Evolutionary conservation across 1,140 invertebrate genomes (phyloP).

Genomic region (Calliphora vicina): DNA sequence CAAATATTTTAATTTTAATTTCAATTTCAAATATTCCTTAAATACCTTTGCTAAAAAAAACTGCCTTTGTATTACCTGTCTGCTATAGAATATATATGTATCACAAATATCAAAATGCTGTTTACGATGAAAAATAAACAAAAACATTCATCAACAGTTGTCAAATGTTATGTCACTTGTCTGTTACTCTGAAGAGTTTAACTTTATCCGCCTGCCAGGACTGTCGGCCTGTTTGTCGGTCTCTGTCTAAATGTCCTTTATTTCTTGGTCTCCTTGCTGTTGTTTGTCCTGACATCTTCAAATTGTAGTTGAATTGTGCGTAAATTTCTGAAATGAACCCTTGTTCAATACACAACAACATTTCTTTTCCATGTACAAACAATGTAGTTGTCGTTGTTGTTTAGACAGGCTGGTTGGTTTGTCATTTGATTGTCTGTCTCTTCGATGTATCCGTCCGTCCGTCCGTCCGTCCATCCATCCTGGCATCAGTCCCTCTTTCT

Average conservation of each 20-base stretch:
- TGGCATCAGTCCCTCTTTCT: neutral
- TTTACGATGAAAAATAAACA: too few relatives aligned
- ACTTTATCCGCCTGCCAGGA: neutral
- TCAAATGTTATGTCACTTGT: slow-evolving; percentile 27
- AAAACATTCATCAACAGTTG: slow-evolving; percentile 31
- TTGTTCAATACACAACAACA: neutral
- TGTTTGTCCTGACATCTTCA: neutral
- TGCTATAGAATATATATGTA: too few relatives aligned
- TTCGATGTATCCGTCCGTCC: neutral
- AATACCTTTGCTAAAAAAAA: too few relatives aligned
- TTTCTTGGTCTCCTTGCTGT: neutral
- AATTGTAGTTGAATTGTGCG: slow-evolving; percentile 9
- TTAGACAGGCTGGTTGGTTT: neutral
- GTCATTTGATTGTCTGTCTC: neutral
- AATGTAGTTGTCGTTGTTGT: neutral
- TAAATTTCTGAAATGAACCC: neutral
- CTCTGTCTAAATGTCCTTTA: slow-evolving; percentile 10
- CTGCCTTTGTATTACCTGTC: too few relatives aligned
- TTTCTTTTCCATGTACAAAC: neutral
- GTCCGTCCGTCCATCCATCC: neutral
- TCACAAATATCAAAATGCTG: too few relatives aligned
- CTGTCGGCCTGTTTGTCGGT: neutral
- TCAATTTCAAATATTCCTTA: too few relatives aligned
- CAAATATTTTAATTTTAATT: too few relatives aligned
- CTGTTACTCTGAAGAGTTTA: neutral